Base-by-base conservation (phyloP, 2,113 vertebrate genomes). In the Sylvia atricapilla region DNA sequence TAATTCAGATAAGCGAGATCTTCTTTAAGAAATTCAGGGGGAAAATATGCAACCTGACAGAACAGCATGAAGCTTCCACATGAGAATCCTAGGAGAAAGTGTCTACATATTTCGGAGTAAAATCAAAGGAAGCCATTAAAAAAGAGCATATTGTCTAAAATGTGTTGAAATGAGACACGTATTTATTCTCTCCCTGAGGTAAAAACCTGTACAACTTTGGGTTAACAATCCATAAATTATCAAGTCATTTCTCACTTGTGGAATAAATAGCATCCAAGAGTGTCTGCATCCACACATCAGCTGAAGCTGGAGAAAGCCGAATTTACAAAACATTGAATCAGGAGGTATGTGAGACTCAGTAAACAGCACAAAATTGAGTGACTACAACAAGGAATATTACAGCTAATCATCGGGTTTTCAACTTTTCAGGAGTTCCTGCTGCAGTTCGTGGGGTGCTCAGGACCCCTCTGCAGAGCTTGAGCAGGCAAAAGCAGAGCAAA, bases 201-300 rank as follows among this genome's bases (percentile, higher is more conserved):
- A 97, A 97, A 96, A 97, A 96, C 94, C 95, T 97, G 91, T 94
- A 96, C 30, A 66, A 96, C 96, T 97, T 97, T 96, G 96, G 94
- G 90, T 98, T 98, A 97, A 97, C 98, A 98, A 87, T 95, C 91
- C 97, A 98, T 98, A 98, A 98, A 98, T 98, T 98, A 98, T 96
- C 97, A 91, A 95, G 94, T 97, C 70, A 10, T 97, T 98, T 98
- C 97, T 97, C 98, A 97, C 98, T 97, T 96, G 83, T 75, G 89
- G 96, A 94, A 96, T 97, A 97, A 97, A 96, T 97, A 97, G 97
- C 97, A 97, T 92, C 79, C n/a, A 14, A 92, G 74, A 87, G 80
- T 17, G 49, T 93, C 95, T 92, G 93, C 88, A 89, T 91, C 95
- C 94, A 93, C 98, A 97, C 96, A 96, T 97, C 97, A 97, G 97